These are phyloP conservation scores for Leptinotarsa rubiginosa DNA, from an alignment of 2,888 invertebrate species.

Conservation along the genomic window DNA sequence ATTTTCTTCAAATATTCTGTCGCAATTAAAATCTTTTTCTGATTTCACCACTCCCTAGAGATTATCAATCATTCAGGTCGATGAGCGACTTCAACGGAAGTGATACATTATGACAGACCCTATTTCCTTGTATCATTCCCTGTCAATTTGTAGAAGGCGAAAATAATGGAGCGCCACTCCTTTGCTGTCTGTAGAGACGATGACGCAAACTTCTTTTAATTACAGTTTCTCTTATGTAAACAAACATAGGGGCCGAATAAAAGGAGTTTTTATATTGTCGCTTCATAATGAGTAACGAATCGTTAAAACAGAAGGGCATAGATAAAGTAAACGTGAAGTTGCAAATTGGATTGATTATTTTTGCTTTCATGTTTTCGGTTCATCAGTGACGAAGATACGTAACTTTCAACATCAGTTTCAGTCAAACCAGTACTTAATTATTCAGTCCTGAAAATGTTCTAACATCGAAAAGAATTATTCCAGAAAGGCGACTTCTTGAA, in stretches of 20 bases:
- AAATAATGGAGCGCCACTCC: constrained; percentile 43
- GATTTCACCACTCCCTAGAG: constrained; percentile 25
- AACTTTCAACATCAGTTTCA: neutral
- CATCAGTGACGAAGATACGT: neutral
- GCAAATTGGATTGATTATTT: constrained; percentile 8
- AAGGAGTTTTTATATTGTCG: constrained; percentile 1
- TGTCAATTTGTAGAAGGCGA: constrained; percentile 36
- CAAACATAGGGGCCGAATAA: neutral
- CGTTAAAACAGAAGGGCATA: constrained; percentile 2
- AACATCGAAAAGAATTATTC: too few relatives aligned
- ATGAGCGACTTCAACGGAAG: constrained; percentile 29
- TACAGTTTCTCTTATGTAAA: constrained; percentile 2
- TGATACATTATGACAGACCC: constrained; percentile 40
- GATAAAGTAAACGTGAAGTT: constrained; percentile 7
- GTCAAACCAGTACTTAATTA: neutral
- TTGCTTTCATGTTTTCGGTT: neutral
- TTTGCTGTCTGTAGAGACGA: constrained; percentile 20
- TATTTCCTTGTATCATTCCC: constrained; percentile 37
- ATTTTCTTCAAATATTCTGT: neutral
- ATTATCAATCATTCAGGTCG: constrained; percentile 24
- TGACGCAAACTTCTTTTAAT: constrained; percentile 22
- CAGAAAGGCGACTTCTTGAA: too few relatives aligned
- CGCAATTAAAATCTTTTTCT: constrained; percentile 8
- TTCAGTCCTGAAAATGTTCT: neutral
- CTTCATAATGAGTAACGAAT: constrained; percentile 5